Evolutionary conservation across 2,797 vertebrate species (phyloP), one percentile per base, ranked within the genome.

Genomic region (Sebastiscus tertius): DNA sequence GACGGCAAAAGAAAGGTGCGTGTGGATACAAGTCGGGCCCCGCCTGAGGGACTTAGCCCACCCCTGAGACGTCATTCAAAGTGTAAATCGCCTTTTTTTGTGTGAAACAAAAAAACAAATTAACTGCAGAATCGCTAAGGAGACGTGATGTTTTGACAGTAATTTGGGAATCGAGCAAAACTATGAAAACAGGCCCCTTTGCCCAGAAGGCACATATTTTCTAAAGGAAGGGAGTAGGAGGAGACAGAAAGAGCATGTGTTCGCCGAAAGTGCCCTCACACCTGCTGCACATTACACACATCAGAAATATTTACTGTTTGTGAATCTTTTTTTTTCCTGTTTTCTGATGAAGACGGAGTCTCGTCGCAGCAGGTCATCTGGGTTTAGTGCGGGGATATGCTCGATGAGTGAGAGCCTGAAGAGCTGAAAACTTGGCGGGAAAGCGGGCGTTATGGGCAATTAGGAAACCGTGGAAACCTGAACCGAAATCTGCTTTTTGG

Each of bases 391-490:
- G 68, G 64, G 66, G 82, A 80, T 78, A 63, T 56, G 60, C 86
- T 80, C 24, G 55, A 82, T 84, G 75, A 89, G 82, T 76, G 24
- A 24, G 24, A 56, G 84, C 88, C 67, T 31, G 31, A 77, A 59
- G 82, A 86, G 84, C 70, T 74, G 49, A 81, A 86, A 86, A 87
- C 49, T 63, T 85, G 67, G 77, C 86, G 36, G 62, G 78, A 79
- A 79, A 24, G 33, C 68, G 31, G 16, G 58, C 60, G 78, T 92
- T 92, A 72, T 60, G 87, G 87, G 86, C 86, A 92, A 94, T 95
- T 94, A 93, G 87, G 88, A 86, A 86, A 64, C 79, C 58, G 75
- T 87, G 79, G 92, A 93, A 94, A 95, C 85, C 84, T 79, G 81
- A 93, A 78, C 79, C 71, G 3, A 72, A 69, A 71, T 76, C 52